phyloP scores from a whole-genome alignment of 2,797 vertebrate species.

The Aulostomus chinensis region DNA sequence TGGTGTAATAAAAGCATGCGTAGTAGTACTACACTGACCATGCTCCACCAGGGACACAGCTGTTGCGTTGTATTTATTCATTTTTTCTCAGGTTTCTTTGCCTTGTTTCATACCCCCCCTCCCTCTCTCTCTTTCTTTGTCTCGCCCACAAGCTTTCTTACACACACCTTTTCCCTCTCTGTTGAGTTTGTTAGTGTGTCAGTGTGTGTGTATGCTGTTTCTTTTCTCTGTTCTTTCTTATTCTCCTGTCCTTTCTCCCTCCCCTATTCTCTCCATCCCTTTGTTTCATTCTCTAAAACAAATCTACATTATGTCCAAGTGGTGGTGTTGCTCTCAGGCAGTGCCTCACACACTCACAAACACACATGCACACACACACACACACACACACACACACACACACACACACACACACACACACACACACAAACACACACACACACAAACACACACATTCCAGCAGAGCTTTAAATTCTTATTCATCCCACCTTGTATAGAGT shows the following conservation, averaged over 20 bases:
- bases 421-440: no score
- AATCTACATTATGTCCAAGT: constrained; percentile 3
- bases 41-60: no score
- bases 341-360: constrained; percentile 1
- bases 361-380: constrained; percentile 19
- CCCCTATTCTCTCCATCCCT: constrained; percentile 3
- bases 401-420: no score
- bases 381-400: constrained; percentile 16
- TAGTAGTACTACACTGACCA: no score
- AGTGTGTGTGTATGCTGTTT: not conserved
- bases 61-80: no score
- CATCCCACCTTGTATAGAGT: no score
- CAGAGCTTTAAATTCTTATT: no score
- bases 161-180: not conserved
- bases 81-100: not conserved
- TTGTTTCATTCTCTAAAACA: constrained; percentile 9
- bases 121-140: constrained; percentile 2
- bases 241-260: not conserved
- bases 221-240: not conserved
- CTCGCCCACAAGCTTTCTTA: constrained; percentile 2
- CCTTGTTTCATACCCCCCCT: not conserved
- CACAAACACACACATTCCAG: not conserved
- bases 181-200: not conserved
- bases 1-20: no score
- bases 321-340: constrained; percentile 1